These are phyloP conservation scores for Adelphocoris suturalis DNA, from an alignment of 2,888 invertebrate species.

Conservation along the genomic window DNA sequence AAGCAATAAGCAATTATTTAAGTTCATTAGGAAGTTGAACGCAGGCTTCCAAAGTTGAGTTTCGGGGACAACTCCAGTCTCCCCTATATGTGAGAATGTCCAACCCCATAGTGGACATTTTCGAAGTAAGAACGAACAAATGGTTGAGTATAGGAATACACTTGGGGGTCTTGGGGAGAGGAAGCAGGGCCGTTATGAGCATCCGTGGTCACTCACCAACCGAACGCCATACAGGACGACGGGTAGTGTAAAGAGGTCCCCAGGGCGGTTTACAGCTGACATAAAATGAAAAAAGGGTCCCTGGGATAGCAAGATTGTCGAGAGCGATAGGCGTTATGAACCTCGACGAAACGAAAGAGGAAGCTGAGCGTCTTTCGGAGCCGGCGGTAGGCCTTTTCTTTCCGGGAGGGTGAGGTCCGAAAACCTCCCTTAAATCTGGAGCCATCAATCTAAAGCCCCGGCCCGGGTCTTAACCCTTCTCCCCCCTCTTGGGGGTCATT, in stretches of 20 bases:
- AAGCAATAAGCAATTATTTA: too few species aligned
- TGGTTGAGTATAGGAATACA: too few species aligned
- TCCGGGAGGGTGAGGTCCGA: slow-evolving; percentile 16
- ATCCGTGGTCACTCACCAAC: slow-evolving; percentile 4
- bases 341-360: neutral
- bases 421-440: slow-evolving; percentile 51
- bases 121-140: too few species aligned
- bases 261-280: slow-evolving; percentile 45
- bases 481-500: slow-evolving; percentile 34
- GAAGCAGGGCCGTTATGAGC: slow-evolving; percentile 1
- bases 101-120: too few species aligned
- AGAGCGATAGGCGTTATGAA: slow-evolving; percentile 51
- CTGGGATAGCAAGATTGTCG: slow-evolving; percentile 31
- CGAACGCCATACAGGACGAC: neutral
- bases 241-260: neutral
- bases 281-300: slow-evolving; percentile 53
- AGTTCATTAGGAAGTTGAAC: too few species aligned
- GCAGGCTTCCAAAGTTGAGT: too few species aligned
- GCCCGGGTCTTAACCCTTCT: neutral
- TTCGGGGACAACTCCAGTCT: too few species aligned
- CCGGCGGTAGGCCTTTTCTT: slow-evolving; percentile 37
- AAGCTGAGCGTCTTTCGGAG: neutral
- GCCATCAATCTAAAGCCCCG: slow-evolving; percentile 56
- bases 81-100: too few species aligned
- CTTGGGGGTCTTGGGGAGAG: neutral